Percentiles rank a stretch among this genome's conserved stretches.
Evolutionary conservation across 2,113 vertebrate species (phyloP).

Genomic region (Sminthopsis crassicaudata): DNA sequence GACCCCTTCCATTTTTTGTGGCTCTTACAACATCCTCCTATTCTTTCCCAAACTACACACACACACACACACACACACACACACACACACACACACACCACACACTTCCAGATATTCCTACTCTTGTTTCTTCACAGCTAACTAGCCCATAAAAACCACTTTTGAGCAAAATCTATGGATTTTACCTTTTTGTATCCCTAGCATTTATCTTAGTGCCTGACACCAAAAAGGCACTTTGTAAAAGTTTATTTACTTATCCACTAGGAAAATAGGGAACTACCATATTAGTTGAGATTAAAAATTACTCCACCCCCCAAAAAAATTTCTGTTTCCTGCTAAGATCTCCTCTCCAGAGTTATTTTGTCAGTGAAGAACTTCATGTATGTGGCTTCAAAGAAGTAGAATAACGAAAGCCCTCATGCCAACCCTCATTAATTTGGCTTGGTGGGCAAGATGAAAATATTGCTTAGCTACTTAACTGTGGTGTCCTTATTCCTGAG

Average conservation of each 20-base stretch:
- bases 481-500: neutral
- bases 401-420: slow-evolving; percentile 45
- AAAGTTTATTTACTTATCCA: neutral
- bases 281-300: neutral
- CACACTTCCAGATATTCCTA: neutral
- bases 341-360: slow-evolving; percentile 48
- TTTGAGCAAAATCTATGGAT: neutral
- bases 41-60: neutral
- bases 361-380: slow-evolving; percentile 60
- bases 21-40: neutral
- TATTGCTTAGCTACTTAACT: neutral
- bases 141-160: neutral
- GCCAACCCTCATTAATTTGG: slow-evolving; percentile 29
- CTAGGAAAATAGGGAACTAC: neutral
- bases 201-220: neutral
- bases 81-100: neutral
- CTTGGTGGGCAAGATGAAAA: neutral
- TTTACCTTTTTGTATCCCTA: neutral
- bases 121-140: neutral
- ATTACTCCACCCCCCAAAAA: slow-evolving; percentile 73
- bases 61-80: neutral
- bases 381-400: slow-evolving; percentile 68
- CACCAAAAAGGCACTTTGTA: neutral
- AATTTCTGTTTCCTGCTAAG: slow-evolving; percentile 65
- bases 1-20: neutral